Conservation (phyloP, 2,113 vertebrate genomes). For the Terrapene triunguis region DNA sequence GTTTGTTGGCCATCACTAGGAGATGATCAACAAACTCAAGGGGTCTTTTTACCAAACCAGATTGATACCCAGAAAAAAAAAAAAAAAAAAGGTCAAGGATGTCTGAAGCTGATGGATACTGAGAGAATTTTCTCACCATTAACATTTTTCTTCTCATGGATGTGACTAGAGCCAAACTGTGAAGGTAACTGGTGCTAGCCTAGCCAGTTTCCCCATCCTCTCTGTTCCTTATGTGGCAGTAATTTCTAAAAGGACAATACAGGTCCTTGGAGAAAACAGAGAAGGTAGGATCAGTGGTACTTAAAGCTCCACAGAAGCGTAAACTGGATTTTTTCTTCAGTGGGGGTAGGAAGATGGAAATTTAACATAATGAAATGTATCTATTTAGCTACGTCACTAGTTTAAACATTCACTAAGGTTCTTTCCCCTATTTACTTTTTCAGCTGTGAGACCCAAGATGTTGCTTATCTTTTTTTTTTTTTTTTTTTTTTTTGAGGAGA, state of each 20-base stretch:
- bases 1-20: not conserved
- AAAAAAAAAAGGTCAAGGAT: not conserved
- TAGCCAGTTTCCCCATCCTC: not conserved
- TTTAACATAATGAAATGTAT: not conserved
- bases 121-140: not conserved
- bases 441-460: not conserved
- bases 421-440: not conserved
- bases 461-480: not conserved
- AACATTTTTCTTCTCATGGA: not conserved
- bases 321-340: not conserved
- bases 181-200: not conserved
- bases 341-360: not conserved
- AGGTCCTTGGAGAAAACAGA: not conserved
- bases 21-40: not conserved
- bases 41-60: not conserved
- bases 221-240: not conserved
- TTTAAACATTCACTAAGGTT: not conserved
- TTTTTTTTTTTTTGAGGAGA: too few relatives aligned
- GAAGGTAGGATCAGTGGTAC: not conserved
- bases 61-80: not conserved
- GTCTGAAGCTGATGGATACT: not conserved
- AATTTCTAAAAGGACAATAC: not conserved
- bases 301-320: not conserved
- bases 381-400: not conserved
- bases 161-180: not conserved